These are phyloP conservation scores for Sparidentex hasta DNA, from an alignment of 2,797 vertebrate genomes.

Conservation along the genomic window DNA sequence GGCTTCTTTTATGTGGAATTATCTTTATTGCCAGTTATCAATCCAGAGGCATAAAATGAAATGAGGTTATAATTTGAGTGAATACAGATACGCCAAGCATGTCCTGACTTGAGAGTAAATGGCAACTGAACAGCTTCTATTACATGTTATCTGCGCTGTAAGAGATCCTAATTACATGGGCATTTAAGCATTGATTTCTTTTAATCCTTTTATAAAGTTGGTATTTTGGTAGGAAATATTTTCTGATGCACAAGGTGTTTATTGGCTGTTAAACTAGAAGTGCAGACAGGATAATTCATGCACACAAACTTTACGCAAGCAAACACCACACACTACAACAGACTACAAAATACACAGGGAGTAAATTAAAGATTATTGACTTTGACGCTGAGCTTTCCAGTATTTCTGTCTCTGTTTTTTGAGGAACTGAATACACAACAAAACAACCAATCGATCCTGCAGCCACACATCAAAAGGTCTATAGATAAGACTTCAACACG, in stretches of 20 bases:
- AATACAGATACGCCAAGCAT: constrained; percentile 31
- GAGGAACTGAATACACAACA: neutral
- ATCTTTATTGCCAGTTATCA: constrained; percentile 4
- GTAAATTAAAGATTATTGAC: neutral
- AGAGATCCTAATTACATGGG: neutral
- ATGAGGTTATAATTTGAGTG: neutral
- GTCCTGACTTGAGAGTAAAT: constrained; percentile 18
- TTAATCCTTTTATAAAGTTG: neutral
- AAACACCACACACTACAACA: neutral
- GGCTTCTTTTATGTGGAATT: constrained; percentile 1
- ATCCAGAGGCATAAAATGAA: constrained; percentile 10
- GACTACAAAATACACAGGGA: neutral
- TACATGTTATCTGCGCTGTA: constrained; percentile 19
- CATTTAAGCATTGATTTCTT: neutral
- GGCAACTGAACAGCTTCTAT: constrained; percentile 16
- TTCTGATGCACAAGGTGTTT: neutral
- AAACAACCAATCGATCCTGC: neutral
- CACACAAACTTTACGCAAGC: neutral
- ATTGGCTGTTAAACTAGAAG: constrained; percentile 6
- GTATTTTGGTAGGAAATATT: neutral
- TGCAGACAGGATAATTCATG: constrained; percentile 6
- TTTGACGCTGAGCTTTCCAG: neutral
- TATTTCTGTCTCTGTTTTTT: no score
- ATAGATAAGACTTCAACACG: constrained; percentile 11
- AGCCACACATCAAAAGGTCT: constrained; percentile 19